Percentiles rank a stretch among this genome's conserved stretches.
Conservation (phyloP, 2,888 invertebrate species). For the Agrochola macilenta region DNA sequence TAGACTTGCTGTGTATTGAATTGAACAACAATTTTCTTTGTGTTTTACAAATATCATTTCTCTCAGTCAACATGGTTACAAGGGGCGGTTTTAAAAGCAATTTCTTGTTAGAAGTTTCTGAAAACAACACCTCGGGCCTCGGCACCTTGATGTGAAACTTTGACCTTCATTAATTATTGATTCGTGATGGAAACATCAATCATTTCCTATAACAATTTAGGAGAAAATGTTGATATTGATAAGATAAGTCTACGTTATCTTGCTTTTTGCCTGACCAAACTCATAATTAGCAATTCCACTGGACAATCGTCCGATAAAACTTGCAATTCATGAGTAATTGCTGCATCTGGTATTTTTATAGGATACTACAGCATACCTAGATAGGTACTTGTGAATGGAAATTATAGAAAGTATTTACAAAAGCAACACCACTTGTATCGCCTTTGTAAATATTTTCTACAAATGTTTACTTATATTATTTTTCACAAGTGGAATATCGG, state of each 20-base stretch:
- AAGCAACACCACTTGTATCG: too few relatives aligned
- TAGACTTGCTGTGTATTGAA: background rate
- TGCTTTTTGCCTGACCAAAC: constrained; percentile 39
- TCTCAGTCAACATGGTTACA: background rate
- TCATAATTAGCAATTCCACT: constrained; percentile 41
- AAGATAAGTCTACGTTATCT: constrained; percentile 42
- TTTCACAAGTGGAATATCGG: too few relatives aligned
- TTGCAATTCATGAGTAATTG: constrained; percentile 12
- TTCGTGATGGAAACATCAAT: constrained; percentile 36
- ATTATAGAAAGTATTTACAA: background rate
- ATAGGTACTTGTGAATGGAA: background rate
- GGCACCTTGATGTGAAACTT: background rate
- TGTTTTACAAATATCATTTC: constrained; percentile 13
- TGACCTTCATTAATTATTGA: constrained; percentile 12
- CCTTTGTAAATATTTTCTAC: too few relatives aligned
- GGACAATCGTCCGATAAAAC: constrained; percentile 43
- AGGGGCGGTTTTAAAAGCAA: constrained; percentile 28
- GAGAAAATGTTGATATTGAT: constrained; percentile 47
- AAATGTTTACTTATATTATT: too few relatives aligned
- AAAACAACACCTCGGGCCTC: background rate
- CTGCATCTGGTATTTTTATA: constrained; percentile 6
- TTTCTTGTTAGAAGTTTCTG: constrained; percentile 14
- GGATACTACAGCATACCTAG: background rate
- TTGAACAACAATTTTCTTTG: constrained; percentile 5
- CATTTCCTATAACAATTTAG: constrained; percentile 30